Conservation (phyloP, 2,113 vertebrate genomes). For the Xiphorhynchus elegans region DNA sequence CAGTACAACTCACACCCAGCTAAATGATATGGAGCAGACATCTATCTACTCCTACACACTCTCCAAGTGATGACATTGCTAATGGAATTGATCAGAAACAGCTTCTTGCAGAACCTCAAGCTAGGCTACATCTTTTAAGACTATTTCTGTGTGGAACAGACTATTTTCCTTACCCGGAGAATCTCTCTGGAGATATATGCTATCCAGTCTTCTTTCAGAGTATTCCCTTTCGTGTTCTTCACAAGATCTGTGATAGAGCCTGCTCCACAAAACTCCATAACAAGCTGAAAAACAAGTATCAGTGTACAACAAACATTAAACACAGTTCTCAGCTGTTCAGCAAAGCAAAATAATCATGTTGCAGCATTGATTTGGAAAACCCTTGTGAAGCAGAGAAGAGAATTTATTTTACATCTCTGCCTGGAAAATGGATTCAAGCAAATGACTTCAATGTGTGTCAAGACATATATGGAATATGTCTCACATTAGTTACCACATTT, state of each 20-base stretch:
- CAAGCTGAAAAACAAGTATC: slow-evolving; percentile 81
- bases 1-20: neutral
- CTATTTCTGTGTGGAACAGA: neutral
- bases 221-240: slow-evolving; percentile 98
- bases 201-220: slow-evolving; percentile 98
- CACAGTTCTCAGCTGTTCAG: neutral
- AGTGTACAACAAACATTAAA: neutral
- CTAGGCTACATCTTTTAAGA: neutral
- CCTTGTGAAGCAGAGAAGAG: neutral
- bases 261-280: slow-evolving; percentile 99
- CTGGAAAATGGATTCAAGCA: slow-evolving; percentile 33
- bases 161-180: slow-evolving; percentile 82
- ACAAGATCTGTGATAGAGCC: slow-evolving; percentile 98
- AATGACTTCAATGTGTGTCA: slow-evolving; percentile 15
- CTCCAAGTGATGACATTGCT: slow-evolving; percentile 5
- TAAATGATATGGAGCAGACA: slow-evolving; percentile 1
- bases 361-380: neutral
- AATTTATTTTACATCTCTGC: neutral
- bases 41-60: neutral
- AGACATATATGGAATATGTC: neutral
- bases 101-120: slow-evolving; percentile 2
- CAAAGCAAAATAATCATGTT: neutral
- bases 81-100: slow-evolving; percentile 12
- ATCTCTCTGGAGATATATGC: slow-evolving; percentile 98
- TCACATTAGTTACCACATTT: slow-evolving; percentile 47